These are phyloP conservation scores for Formica exsecta DNA, from an alignment of 1,140 invertebrate species.

Conservation along the genomic window DNA sequence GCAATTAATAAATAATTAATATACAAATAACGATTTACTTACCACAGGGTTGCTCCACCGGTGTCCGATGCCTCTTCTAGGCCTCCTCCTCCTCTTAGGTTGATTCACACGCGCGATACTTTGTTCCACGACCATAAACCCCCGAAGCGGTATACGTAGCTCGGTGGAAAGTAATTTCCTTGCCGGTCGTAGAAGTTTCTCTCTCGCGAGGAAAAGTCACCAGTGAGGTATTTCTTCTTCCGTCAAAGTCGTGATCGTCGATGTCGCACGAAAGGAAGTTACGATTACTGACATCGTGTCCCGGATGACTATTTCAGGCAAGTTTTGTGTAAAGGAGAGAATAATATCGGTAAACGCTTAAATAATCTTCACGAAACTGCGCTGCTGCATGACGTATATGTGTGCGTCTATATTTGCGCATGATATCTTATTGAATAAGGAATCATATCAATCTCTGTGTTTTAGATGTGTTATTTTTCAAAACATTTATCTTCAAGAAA, in stretches of 20 bases:
- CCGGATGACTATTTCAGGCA: constrained; percentile 32
- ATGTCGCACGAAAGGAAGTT: constrained; percentile 38
- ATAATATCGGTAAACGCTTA: not conserved
- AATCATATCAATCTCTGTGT: constrained; percentile 14
- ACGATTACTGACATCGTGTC: constrained; percentile 53
- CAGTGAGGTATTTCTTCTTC: constrained; percentile 46
- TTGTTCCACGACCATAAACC: constrained; percentile 43
- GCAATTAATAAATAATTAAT: too few relatives aligned
- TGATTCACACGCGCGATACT: too few relatives aligned
- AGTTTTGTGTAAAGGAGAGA: not conserved
- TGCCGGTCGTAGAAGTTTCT: constrained; percentile 58
- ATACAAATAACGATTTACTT: too few relatives aligned
- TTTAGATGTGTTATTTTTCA: too few relatives aligned
- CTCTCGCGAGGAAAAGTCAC: constrained; percentile 48
- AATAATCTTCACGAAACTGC: not conserved
- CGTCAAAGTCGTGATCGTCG: constrained; percentile 28
- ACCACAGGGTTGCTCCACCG: too few relatives aligned
- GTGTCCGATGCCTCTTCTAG: too few relatives aligned
- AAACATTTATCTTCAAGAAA: not conserved
- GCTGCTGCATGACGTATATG: not conserved
- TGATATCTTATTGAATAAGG: not conserved
- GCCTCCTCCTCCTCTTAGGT: too few relatives aligned
- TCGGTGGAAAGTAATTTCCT: constrained; percentile 64
- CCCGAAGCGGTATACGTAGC: constrained; percentile 22
- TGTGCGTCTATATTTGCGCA: not conserved